Evolutionary conservation across 2,797 vertebrate species (phyloP).

Genomic region (Craterocephalus amniculus): DNA sequence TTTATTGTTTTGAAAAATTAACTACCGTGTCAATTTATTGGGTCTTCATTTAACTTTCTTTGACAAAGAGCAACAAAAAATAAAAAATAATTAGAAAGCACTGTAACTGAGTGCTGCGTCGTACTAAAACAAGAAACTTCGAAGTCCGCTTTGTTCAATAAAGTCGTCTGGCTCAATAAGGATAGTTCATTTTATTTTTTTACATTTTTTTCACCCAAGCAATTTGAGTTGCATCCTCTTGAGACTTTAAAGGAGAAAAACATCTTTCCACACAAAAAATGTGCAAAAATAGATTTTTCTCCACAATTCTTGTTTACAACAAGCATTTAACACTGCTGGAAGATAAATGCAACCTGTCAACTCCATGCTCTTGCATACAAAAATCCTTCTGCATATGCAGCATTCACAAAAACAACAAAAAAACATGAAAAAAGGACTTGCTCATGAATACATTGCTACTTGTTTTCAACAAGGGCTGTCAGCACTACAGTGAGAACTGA

Average conservation of each 20-base stretch:
- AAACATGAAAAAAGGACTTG: not conserved
- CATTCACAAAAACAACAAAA: not conserved
- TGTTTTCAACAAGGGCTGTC: not conserved
- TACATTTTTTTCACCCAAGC: not conserved
- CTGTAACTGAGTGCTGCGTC: not conserved
- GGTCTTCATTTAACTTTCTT: not conserved
- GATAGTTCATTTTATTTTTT: not conserved
- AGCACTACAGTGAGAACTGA: not conserved
- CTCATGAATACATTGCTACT: not conserved
- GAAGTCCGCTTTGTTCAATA: not conserved
- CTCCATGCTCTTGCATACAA: not conserved
- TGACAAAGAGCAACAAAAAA: no score
- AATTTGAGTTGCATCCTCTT: not conserved
- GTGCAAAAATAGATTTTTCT: not conserved
- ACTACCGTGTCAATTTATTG: not conserved
- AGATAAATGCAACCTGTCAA: not conserved
- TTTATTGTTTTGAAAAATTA: constrained; percentile 5
- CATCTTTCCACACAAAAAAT: not conserved
- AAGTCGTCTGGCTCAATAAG: not conserved
- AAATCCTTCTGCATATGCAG: not conserved
- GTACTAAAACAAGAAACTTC: not conserved
- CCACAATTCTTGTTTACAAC: constrained; percentile 1
- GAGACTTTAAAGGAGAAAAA: not conserved
- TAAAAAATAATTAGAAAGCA: not conserved
- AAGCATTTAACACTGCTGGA: not conserved